Evolutionary conservation across 2,888 invertebrate genomes (phyloP).

Genomic region (Callimorpha dominula): DNA sequence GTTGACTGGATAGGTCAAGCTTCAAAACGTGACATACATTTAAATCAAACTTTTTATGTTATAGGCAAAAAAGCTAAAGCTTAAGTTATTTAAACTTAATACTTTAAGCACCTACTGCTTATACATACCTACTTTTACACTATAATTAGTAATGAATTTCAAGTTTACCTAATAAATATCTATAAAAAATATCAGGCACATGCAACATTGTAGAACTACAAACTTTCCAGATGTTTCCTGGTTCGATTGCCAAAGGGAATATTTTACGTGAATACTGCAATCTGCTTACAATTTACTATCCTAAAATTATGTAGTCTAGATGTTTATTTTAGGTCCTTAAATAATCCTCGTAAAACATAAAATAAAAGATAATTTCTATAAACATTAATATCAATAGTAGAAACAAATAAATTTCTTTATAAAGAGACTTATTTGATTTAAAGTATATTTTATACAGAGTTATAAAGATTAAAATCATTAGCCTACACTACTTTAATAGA

Average conservation of each 20-base stretch:
- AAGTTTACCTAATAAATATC: too few relatives aligned
- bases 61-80: background rate
- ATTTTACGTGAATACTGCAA: background rate
- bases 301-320: background rate
- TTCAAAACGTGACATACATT: slow-evolving; percentile 58
- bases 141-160: too few relatives aligned
- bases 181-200: too few relatives aligned
- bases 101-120: background rate
- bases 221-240: background rate
- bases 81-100: background rate
- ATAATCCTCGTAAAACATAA: too few relatives aligned
- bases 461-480: too few relatives aligned
- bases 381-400: too few relatives aligned
- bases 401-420: too few relatives aligned
- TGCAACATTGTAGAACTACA: background rate
- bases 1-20: slow-evolving; percentile 73
- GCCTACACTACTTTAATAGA: background rate
- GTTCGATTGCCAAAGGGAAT: background rate
- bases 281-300: background rate
- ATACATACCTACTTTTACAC: too few relatives aligned
- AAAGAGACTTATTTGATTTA: too few relatives aligned
- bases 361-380: too few relatives aligned
- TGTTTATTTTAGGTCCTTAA: background rate
- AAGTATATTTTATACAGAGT: too few relatives aligned
- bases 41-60: slow-evolving; percentile 38